A percentile compares a stretch with the other conserved stretches of the same genome.
Conservation (phyloP, 2,113 vertebrate species). For the Microcebus griseorufus region DNA sequence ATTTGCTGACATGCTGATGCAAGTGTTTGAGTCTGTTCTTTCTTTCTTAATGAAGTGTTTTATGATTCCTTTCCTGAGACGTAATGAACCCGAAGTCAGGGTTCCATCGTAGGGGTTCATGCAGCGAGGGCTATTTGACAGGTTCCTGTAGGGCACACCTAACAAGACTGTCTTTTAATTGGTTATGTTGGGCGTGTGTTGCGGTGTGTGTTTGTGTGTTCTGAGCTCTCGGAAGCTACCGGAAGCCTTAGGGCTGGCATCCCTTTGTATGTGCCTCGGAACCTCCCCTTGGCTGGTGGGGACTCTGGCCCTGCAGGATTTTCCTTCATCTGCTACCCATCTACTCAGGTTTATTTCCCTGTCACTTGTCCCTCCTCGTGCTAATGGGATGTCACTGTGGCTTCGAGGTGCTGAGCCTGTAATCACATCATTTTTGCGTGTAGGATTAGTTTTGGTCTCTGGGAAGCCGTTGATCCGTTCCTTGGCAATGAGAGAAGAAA, state of each 20-base stretch:
- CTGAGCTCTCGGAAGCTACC: not conserved
- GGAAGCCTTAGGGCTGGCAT: not conserved
- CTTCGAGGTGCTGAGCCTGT: not conserved
- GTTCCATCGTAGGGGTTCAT: not conserved
- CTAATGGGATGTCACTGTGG: not conserved
- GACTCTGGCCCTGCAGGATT: not conserved
- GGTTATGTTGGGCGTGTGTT: not conserved
- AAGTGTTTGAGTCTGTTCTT: not conserved
- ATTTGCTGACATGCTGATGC: not conserved
- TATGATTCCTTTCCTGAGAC: slow-evolving; percentile 33
- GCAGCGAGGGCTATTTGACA: not conserved
- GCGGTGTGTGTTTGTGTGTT: not conserved
- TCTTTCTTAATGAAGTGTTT: not conserved
- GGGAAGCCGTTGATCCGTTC: slow-evolving; percentile 41
- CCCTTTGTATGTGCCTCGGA: not conserved
- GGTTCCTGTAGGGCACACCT: not conserved
- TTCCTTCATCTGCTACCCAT: not conserved
- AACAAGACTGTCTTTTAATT: not conserved
- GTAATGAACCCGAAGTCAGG: slow-evolving; percentile 31
- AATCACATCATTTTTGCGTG: slow-evolving; percentile 32
- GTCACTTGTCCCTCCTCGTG: not conserved
- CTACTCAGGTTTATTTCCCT: not conserved
- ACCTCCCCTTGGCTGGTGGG: not conserved
- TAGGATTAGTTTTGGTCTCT: slow-evolving; percentile 49
- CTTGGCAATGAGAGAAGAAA: slow-evolving; percentile 42